A percentile compares a stretch with the other conserved stretches of the same genome.
Evolutionary conservation across 2,888 invertebrate genomes (phyloP).

Genomic region (Eulithis prunata): DNA sequence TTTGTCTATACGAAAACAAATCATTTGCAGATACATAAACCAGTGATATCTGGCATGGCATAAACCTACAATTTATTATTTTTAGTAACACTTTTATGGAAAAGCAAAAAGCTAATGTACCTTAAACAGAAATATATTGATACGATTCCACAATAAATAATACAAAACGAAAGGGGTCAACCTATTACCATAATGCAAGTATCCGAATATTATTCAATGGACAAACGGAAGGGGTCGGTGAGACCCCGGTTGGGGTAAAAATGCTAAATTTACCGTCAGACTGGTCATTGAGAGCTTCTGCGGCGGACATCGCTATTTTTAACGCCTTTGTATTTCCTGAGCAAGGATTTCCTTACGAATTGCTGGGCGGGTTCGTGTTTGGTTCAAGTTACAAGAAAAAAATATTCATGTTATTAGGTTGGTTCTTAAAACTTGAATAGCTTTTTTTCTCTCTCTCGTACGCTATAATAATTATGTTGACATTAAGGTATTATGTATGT

Average conservation of each 20-base stretch:
- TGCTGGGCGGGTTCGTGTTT: constrained; percentile 51
- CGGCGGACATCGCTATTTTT: constrained; percentile 75
- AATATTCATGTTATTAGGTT: too few relatives aligned
- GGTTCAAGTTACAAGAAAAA: constrained; percentile 43
- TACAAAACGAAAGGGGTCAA: constrained; percentile 70
- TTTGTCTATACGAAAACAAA: neutral
- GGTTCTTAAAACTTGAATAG: too few relatives aligned
- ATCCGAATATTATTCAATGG: constrained; percentile 66
- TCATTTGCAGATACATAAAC: neutral
- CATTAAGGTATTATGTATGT: too few relatives aligned
- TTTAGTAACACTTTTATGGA: constrained; percentile 37
- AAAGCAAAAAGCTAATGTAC: constrained; percentile 71
- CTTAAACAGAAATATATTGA: constrained; percentile 75
- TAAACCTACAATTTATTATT: constrained; percentile 21
- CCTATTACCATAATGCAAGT: constrained; percentile 69
- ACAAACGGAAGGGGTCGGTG: constrained; percentile 59
- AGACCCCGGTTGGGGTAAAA: constrained; percentile 46
- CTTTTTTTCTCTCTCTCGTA: too few relatives aligned
- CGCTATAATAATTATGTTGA: too few relatives aligned
- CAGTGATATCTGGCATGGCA: constrained; percentile 7
- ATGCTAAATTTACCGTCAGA: constrained; percentile 70
- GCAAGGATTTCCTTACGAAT: constrained; percentile 76
- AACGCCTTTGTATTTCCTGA: constrained; percentile 74
- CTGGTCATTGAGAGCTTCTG: constrained; percentile 73
- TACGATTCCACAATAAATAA: constrained; percentile 75